Base-by-base conservation (phyloP, 1,140 invertebrate species). In the Ceratitis capitata region DNA sequence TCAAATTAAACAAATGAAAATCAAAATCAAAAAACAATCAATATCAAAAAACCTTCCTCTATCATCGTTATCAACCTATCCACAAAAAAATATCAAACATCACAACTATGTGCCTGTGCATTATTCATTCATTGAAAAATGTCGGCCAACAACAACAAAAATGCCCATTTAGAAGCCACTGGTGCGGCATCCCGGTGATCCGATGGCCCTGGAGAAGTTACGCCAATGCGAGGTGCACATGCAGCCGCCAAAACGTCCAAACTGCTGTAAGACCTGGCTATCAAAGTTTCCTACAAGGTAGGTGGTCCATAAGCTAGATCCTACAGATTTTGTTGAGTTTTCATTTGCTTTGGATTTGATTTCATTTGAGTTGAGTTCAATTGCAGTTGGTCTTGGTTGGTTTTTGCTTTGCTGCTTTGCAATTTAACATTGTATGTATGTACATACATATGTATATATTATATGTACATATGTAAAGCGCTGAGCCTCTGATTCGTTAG, bases 191-290 rank as follows among this genome's bases (percentile, higher is more conserved):
- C 94, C 95, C 85, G 95, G 94, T 88, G 95, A 96, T 92, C 94
- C 94, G 86, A 92, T 96, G 92, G 94, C 95, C 86, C 92, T 96
- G 92, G 95, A 97, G 91, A 97, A 97, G 93, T 94, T 96, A 92
- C 95, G 96, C 87, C 97, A 97, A 92, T 98, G 97, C 93, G 96
- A 97, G 93, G 94, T 96, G 84, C 94, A 95, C 91, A 95, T 96
- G 93, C 94, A 94, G 92, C 93, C 94, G 88, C 93, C 93, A 87
- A 94, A 94, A 92, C 94, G 95, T 91, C 93, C 93, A 86, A 96
- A 96, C 93, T 97, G 96, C 94, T 98, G 97, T 93, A 95, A 95
- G 91, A 95, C 96, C 89, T 98, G 97, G 97, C 95, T 98, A 91
- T 97, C 97, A 92, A 98, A 98, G 94, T 98, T 97, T 93, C 96